These are phyloP conservation scores for Ophion obscuratus DNA, from an alignment of 2,888 invertebrate species.

Conservation along the genomic window DNA sequence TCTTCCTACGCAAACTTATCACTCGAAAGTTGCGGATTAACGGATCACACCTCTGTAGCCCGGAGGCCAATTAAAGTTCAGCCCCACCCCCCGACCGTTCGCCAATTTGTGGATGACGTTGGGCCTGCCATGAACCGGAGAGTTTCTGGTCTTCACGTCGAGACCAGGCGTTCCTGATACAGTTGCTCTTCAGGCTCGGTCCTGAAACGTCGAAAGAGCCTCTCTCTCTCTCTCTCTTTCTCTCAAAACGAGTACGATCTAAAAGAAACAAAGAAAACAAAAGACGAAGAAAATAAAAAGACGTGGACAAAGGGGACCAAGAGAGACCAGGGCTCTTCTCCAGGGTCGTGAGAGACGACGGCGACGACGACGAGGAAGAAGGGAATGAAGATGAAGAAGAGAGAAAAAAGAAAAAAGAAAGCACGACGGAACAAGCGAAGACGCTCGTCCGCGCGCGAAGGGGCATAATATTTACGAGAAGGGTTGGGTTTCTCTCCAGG, in stretches of 20 bases:
- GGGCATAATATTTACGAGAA: constrained; percentile 81
- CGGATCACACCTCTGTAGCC: constrained; percentile 74
- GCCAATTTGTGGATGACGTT: constrained; percentile 18
- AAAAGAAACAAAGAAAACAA: not conserved
- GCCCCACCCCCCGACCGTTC: constrained; percentile 71
- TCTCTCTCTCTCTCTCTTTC: not conserved
- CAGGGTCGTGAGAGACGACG: constrained; percentile 59
- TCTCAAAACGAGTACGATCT: not conserved
- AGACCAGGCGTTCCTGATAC: not conserved
- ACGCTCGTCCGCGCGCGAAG: constrained; percentile 52
- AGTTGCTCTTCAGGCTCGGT: constrained; percentile 4
- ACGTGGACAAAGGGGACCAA: constrained; percentile 1
- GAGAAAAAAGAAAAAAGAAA: constrained; percentile 1
- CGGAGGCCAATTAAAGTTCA: constrained; percentile 78
- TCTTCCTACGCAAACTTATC: not conserved
- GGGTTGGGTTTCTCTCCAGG: constrained; percentile 78
- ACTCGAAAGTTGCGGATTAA: constrained; percentile 78
- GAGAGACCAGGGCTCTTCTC: constrained; percentile 52
- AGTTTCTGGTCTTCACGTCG: constrained; percentile 73
- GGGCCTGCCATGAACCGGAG: not conserved
- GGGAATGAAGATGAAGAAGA: constrained; percentile 26
- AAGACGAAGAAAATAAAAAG: not conserved
- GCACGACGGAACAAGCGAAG: constrained; percentile 29
- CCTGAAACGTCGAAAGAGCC: constrained; percentile 15
- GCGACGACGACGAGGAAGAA: constrained; percentile 1